These are phyloP conservation scores for Tinamus guttatus DNA, from an alignment of 2,113 vertebrate genomes.

Conservation along the genomic window DNA sequence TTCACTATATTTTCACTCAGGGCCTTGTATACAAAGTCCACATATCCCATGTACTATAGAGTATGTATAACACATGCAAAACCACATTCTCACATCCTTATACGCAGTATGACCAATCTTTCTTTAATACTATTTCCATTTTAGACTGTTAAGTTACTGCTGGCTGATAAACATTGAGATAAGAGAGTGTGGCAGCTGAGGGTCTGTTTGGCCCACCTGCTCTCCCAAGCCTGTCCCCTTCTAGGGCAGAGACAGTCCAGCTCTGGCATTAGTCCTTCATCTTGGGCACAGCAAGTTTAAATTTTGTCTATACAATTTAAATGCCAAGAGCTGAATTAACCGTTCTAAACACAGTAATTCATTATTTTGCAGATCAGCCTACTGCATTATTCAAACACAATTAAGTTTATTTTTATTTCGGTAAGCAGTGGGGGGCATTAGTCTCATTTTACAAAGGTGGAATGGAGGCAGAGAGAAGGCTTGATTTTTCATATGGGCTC, in stretches of 20 bases:
- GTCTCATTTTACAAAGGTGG: not conserved
- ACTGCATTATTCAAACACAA: not conserved
- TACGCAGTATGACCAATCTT: too few species aligned
- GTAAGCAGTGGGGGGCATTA: not conserved
- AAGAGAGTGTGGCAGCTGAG: not conserved
- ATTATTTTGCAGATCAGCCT: not conserved
- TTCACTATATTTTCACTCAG: not conserved
- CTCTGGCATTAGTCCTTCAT: not conserved
- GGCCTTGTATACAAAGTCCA: not conserved
- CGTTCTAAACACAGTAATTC: not conserved
- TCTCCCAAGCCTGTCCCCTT: fast-evolving
- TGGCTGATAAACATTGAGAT: not conserved
- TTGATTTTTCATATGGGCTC: not conserved
- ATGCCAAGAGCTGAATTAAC: not conserved
- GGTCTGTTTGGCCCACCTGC: not conserved
- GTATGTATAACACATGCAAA: not conserved
- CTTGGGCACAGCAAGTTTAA: not conserved
- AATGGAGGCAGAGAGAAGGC: not conserved
- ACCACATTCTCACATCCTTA: not conserved
- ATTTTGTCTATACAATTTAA: not conserved
- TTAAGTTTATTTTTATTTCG: not conserved
- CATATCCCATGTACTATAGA: not conserved
- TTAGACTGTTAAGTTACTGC: not conserved
- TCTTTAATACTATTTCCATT: not conserved
- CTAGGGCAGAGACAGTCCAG: not conserved